Conservation (phyloP, 2,888 invertebrate species). For the Priocnemis perturbator region DNA sequence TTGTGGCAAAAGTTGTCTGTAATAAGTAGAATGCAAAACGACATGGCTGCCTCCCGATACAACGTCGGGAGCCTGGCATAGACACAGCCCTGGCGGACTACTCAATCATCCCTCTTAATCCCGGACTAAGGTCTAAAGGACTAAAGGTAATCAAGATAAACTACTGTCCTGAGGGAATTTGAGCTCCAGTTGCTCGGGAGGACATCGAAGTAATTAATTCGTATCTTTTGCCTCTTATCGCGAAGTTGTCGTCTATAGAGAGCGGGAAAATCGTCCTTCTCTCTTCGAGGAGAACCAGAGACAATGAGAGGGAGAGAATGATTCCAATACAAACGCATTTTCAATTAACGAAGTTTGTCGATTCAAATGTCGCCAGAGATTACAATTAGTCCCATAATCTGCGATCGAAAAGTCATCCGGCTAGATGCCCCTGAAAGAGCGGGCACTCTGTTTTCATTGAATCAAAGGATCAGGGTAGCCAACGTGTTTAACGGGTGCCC, state of each 20-base stretch:
- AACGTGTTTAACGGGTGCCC: no score
- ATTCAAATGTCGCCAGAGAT: background rate
- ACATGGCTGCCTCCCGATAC: constrained; percentile 54
- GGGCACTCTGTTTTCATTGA: no score
- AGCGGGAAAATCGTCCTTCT: constrained; percentile 40
- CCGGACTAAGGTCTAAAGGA: constrained; percentile 57
- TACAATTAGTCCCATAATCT: no score
- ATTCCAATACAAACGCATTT: constrained; percentile 50
- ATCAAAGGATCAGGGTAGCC: no score
- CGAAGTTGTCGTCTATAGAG: constrained; percentile 29
- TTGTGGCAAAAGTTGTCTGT: constrained; percentile 10
- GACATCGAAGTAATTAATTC: constrained; percentile 61
- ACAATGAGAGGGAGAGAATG: constrained; percentile 1
- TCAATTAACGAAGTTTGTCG: constrained; percentile 46
- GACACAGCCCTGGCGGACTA: constrained; percentile 49
- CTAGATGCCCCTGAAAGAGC: no score
- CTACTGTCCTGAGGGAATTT: constrained; percentile 57
- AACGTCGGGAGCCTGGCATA: constrained; percentile 46
- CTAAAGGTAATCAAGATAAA: constrained; percentile 62
- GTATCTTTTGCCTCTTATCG: constrained; percentile 54
- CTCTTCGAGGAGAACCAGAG: background rate
- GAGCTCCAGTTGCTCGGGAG: constrained; percentile 53
- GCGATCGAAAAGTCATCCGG: no score
- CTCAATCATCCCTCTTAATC: constrained; percentile 63
- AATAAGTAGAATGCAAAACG: constrained; percentile 48